Conservation (phyloP, 2,113 vertebrate species). For the Cochlearius cochlearius region DNA sequence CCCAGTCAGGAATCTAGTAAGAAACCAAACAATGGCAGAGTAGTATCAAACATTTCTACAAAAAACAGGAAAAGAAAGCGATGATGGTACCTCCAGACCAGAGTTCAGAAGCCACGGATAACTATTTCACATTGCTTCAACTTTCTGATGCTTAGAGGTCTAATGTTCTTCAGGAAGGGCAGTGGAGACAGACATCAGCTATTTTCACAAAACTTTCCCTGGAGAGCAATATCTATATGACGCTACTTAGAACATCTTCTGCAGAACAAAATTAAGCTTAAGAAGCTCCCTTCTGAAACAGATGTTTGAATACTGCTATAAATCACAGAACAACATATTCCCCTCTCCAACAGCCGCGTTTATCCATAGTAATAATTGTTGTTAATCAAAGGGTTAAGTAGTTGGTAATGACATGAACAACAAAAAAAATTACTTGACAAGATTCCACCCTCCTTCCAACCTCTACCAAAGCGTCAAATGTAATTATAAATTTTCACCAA, state of each 20-base stretch:
- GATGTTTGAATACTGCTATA: not conserved
- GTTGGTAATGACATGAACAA: constrained; percentile 4
- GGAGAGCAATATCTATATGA: not conserved
- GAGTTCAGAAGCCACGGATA: not conserved
- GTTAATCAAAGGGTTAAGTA: constrained; percentile 52
- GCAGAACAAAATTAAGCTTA: not conserved
- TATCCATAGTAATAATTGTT: not conserved
- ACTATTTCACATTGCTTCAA: not conserved
- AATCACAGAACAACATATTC: not conserved
- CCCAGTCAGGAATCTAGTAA: not conserved
- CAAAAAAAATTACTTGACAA: constrained; percentile 27
- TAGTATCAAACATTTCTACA: not conserved
- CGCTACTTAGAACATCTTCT: not conserved
- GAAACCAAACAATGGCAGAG: not conserved
- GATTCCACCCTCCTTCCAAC: constrained; percentile 45
- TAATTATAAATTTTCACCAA: constrained; percentile 73
- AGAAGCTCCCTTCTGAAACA: not conserved
- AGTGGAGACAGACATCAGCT: not conserved
- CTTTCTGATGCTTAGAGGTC: not conserved
- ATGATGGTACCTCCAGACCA: not conserved
- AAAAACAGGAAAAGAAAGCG: not conserved
- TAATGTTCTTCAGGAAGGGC: not conserved
- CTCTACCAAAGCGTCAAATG: constrained; percentile 51
- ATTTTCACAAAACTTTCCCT: not conserved
- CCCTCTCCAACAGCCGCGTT: not conserved